Evolutionary conservation across 1,140 invertebrate species (phyloP).

Genomic region (Neodiprion fabricii): DNA sequence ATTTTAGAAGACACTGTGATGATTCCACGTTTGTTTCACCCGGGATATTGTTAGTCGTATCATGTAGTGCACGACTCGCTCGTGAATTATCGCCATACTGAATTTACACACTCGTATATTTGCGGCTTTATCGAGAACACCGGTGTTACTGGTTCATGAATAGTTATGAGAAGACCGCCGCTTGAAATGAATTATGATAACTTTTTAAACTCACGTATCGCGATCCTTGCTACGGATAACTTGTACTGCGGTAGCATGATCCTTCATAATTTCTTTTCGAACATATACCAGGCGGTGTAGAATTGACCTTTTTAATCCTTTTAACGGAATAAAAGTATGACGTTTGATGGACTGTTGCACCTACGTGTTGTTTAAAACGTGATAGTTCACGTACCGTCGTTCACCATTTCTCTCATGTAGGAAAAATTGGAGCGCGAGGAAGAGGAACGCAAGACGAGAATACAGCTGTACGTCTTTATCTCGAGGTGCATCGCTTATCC

Average conservation of each 20-base stretch:
- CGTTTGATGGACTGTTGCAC: not conserved
- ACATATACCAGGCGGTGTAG: not conserved
- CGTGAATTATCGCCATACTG: not conserved
- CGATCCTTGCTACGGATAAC: not conserved
- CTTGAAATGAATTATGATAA: not conserved
- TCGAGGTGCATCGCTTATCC: conserved; percentile 98
- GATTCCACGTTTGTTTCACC: too few relatives aligned
- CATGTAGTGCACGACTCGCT: not conserved
- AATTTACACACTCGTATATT: not conserved
- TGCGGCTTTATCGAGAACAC: not conserved
- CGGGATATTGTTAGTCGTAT: too few relatives aligned
- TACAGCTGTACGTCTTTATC: conserved; percentile 98
- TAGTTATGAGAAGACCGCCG: not conserved
- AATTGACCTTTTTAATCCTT: not conserved
- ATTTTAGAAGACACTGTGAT: too few relatives aligned
- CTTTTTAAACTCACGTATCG: not conserved
- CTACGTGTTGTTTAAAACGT: not conserved
- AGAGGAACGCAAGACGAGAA: conserved; percentile 88
- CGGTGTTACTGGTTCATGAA: not conserved
- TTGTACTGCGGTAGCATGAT: too few relatives aligned
- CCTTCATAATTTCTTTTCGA: not conserved
- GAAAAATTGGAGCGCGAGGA: conserved; percentile 89
- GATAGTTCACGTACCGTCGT: not conserved
- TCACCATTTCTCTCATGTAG: conserved; percentile 54
- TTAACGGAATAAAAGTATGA: not conserved